Conservation (phyloP, 2,113 vertebrate species). For the Calyptomena viridis region DNA sequence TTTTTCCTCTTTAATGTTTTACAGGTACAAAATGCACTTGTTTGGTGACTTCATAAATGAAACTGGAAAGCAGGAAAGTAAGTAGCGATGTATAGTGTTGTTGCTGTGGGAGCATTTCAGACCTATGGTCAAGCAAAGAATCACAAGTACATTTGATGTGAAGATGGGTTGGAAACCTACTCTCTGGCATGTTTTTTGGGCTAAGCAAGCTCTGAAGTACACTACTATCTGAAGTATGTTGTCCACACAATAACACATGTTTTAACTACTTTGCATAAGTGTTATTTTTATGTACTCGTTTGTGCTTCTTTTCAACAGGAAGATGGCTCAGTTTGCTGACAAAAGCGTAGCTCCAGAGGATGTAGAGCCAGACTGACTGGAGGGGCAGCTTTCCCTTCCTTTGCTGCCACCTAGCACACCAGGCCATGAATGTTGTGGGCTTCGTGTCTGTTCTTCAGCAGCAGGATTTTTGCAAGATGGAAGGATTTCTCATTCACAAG, state of each 20-base stretch:
- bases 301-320: rapidly evolving
- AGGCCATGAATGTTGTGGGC: rapidly evolving
- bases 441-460: not conserved
- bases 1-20: not conserved
- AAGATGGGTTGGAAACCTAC: not conserved
- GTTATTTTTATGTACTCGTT: not conserved
- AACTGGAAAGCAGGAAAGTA: not conserved
- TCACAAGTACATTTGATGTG: not conserved
- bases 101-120: not conserved
- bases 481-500: not conserved
- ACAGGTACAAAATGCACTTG: not conserved
- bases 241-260: not conserved
- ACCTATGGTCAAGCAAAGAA: not conserved
- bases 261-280: not conserved
- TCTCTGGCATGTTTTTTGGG: not conserved
- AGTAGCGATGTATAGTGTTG: not conserved
- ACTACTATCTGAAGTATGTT: rapidly evolving
- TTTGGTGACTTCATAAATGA: not conserved
- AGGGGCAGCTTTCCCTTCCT: not conserved
- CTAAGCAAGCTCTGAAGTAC: not conserved
- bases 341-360: not conserved
- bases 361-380: not conserved
- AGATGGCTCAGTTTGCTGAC: not conserved
- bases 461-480: not conserved
- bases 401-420: not conserved